Evolutionary conservation across 2,888 invertebrate genomes (phyloP), one percentile per base, ranked within the genome.

Genomic region (Erynnis tages): DNA sequence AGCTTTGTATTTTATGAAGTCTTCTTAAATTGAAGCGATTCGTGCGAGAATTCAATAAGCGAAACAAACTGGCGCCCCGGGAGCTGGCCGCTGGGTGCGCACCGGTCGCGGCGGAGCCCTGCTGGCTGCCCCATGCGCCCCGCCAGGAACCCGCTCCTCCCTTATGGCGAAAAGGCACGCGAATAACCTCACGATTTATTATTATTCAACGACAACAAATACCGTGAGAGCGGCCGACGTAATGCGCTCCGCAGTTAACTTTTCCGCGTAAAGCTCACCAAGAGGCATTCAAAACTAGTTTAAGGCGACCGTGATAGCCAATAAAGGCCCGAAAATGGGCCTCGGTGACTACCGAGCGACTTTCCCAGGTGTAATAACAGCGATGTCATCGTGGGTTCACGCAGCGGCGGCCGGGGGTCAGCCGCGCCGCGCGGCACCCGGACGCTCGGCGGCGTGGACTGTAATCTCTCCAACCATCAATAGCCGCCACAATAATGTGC

Each of bases 1-100:
- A 3, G n/a, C 10, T 0, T 8, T 19, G 30, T 40, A 10, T 41
- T 54, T 58, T 56, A 46, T 54, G 23, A 44, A 43, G 17, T 29
- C 37, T 32, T 49, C 41, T 56, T 57, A 47, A 34, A 13, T 16
- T 16, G 5, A 37, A 46, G 29, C 41, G 49, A 57, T 82, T 80
- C 85, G 85, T 85, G 84, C 77, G 73, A 75, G 78, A 73, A 77
- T 80, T 82, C 76, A 82, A 84, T 85, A 82, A 80, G 68, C 68
- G 58, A 62, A 62, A 63, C 65, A 61, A 60, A 56, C 63, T 55
- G 55, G 54, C 66, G 56, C 64, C 53, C 67, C 83, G 73, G 86
- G 85, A 71, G 69, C 65, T 68, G 65, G 74, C 72, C 77, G 66
- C 80, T 76, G 78, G 65, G 82, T 78, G 80, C 82, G 64, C 55